Conservation (phyloP, 1,140 invertebrate species). For the Geopemphigus sp. region DNA sequence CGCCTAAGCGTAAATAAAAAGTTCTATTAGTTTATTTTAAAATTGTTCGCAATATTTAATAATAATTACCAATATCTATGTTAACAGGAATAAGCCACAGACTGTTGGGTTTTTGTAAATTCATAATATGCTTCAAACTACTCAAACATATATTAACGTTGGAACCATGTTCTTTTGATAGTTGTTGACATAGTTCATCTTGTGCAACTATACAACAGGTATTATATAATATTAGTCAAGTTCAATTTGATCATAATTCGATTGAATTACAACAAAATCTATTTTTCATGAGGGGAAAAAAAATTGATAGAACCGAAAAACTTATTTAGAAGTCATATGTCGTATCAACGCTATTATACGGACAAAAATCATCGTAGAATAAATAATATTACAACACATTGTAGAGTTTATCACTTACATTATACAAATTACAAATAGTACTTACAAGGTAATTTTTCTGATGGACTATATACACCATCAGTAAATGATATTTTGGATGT, state of each 20-base stretch:
- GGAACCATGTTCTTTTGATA: background rate
- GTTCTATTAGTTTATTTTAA: background rate
- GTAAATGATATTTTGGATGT: conserved; percentile 28
- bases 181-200: conserved; percentile 18
- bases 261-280: too few relatives aligned
- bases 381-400: background rate
- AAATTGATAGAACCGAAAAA: too few relatives aligned
- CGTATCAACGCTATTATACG: too few relatives aligned
- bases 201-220: background rate
- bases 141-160: conserved; percentile 36
- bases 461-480: background rate
- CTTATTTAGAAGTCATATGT: too few relatives aligned
- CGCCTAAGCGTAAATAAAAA: background rate
- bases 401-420: too few relatives aligned
- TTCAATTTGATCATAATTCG: too few relatives aligned
- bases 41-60: background rate
- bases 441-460: conserved; percentile 31
- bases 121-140: conserved; percentile 31
- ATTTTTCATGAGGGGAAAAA: too few relatives aligned
- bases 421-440: background rate
- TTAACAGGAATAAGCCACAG: conserved; percentile 42
- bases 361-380: too few relatives aligned
- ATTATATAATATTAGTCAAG: background rate
- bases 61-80: conserved; percentile 25
- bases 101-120: conserved; percentile 34